Base-by-base conservation (phyloP, 2,797 vertebrate species). In the Etheostoma nigrum region DNA sequence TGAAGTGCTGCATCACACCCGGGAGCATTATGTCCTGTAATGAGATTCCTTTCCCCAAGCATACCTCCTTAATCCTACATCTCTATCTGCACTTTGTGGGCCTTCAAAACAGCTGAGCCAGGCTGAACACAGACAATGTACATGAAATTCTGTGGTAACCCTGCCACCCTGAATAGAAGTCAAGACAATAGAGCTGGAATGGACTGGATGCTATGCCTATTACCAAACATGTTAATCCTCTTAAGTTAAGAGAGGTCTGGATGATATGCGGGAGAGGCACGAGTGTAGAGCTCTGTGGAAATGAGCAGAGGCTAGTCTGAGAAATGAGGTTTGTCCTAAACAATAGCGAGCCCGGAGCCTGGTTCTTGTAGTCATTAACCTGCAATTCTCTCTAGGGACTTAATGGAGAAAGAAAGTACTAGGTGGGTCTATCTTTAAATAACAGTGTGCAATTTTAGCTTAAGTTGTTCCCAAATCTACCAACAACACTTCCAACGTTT, bases 221-320 rank as follows among this genome's bases (percentile, higher is more conserved):
- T 90, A 89, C 72, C 1, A 30, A 77, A 88, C 90, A 89, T 78
- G 86, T 76, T 93, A 93, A 94, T 91, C 92, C 90, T 90, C 86
- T 92, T 90, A 87, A 90, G 91, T 83, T 83, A 89, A 87, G 79
- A 88, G 71, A 86, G 91, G 87, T 90, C 86, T 83, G 78, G 84
- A 84, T 82, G 86, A 83, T 86, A 73, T 63, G 72, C 18, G 77
- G 78, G 73, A 80, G 78, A 72, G 74, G 47, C 72, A 53, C 83
- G 36, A 65, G 58, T 18, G 63, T 47, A 40, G 53, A 67, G 76
- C 77, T 69, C 25, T 27, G 47, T n/a, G 27, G 79, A 77, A 79
- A 79, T 44, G 52, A 83, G 78, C 47, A 47, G 63, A 65, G 74
- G 66, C 60, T 9, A 14, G 71, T 72, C 70, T 45, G 71, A 84